Conservation (phyloP, 2,888 invertebrate species). For the Oasisia sp. region DNA sequence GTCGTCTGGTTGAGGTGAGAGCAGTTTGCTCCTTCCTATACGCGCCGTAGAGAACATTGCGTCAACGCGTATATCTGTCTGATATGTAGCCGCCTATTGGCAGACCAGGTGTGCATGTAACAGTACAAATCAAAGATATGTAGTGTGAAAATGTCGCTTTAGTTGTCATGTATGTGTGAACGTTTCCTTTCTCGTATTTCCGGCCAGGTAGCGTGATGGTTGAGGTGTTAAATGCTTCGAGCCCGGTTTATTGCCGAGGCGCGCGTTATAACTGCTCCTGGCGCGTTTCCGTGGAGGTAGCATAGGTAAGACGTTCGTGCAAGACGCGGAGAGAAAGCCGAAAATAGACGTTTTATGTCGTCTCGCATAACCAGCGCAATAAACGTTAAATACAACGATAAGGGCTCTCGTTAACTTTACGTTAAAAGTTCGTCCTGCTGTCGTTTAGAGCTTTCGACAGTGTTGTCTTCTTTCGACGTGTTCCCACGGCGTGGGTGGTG, state of each 20-base stretch:
- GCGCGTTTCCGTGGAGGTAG: neutral
- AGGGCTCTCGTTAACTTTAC: constrained; percentile 2
- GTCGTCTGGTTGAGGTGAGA: too few species aligned
- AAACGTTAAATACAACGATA: neutral
- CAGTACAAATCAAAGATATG: neutral
- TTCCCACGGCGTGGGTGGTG: neutral
- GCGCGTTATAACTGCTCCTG: neutral
- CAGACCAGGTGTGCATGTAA: too few species aligned
- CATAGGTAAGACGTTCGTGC: neutral
- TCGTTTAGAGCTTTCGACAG: neutral
- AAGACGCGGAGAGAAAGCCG: neutral
- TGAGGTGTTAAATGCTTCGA: neutral
- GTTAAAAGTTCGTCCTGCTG: neutral
- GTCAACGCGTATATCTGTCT: too few species aligned
- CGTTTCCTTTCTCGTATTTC: neutral
- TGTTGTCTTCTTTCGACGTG: neutral
- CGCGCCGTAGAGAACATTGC: too few species aligned
- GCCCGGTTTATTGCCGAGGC: neutral
- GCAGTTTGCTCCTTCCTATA: too few species aligned
- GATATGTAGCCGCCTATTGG: too few species aligned
- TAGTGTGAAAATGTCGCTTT: neutral
- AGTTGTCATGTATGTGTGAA: neutral
- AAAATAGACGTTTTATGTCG: neutral
- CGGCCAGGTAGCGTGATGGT: neutral
- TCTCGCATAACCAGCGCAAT: neutral